Conservation (phyloP, 1,140 invertebrate species). For the Drosophila grimshawi region DNA sequence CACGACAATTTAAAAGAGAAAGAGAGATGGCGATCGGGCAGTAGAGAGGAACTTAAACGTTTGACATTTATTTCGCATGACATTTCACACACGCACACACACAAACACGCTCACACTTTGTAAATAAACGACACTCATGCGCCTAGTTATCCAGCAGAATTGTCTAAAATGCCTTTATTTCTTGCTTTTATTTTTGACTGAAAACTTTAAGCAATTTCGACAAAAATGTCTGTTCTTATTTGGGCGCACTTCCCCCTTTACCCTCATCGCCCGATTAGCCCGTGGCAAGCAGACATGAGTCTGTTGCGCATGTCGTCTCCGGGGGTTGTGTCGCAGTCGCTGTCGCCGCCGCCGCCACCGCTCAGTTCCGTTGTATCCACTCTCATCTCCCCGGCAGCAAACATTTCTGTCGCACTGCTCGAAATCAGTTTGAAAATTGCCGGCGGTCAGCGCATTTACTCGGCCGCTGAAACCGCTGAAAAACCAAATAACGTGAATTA, state of each 20-base stretch:
- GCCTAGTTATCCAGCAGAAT: constrained; percentile 70
- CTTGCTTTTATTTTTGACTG: constrained; percentile 60
- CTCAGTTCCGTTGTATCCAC: constrained; percentile 7
- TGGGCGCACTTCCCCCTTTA: constrained; percentile 28
- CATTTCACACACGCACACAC: constrained; percentile 62
- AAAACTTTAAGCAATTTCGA: constrained; percentile 65
- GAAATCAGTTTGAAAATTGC: constrained; percentile 79
- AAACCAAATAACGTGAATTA: constrained; percentile 35
- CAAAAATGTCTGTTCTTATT: constrained; percentile 69
- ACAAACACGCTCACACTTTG: not conserved
- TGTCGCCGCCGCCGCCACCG: constrained; percentile 24
- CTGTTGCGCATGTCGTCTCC: constrained; percentile 59
- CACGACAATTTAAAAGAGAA: constrained; percentile 47
- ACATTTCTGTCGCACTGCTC: constrained; percentile 24
- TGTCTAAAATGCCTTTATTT: constrained; percentile 35
- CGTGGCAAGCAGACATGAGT: constrained; percentile 22
- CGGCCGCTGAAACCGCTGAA: constrained; percentile 15
- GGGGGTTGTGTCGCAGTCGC: constrained; percentile 40
- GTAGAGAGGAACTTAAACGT: constrained; percentile 38
- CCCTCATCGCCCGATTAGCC: not conserved
- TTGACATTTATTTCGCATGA: constrained; percentile 76
- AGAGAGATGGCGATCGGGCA: not conserved
- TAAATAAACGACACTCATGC: constrained; percentile 53
- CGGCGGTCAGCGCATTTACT: constrained; percentile 72
- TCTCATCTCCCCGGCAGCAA: constrained; percentile 19